phyloP scores from a whole-genome alignment of 1,140 invertebrate genomes.

The Lasioglossum albipes region DNA sequence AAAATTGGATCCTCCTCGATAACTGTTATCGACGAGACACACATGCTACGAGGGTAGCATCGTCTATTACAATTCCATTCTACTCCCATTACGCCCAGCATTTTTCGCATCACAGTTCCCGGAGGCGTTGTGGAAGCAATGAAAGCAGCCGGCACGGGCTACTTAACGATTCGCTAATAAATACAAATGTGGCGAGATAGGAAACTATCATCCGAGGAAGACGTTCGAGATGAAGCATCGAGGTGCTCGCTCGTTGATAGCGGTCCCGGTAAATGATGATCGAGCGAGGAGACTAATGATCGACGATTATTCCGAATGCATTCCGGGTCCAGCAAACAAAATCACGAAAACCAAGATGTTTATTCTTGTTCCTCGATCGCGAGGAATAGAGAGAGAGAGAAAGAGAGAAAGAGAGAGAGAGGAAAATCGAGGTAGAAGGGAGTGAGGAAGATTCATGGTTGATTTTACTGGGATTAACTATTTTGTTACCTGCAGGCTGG shows the following conservation, averaged over 20 bases:
- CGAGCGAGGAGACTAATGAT: conserved; percentile 31
- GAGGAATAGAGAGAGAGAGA: no score
- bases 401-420: no score
- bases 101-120: background rate
- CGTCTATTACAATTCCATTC: background rate
- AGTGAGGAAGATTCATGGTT: background rate
- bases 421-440: no score
- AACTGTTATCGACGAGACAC: no score
- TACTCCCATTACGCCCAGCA: background rate
- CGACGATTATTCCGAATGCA: conserved; percentile 31
- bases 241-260: conserved; percentile 21
- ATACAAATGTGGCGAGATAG: conserved; percentile 28
- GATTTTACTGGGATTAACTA: conserved; percentile 45
- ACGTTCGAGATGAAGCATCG: conserved; percentile 28
- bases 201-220: conserved; percentile 30
- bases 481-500: conserved; percentile 23
- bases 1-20: no score
- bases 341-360: conserved; percentile 9
- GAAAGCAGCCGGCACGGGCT: background rate
- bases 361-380: background rate
- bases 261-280: conserved; percentile 31
- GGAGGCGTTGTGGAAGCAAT: background rate
- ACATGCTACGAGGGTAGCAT: no score
- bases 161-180: conserved; percentile 22
- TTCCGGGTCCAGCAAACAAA: conserved; percentile 31